These are phyloP conservation scores for Tortrix viridana DNA, from an alignment of 2,888 invertebrate genomes.

Conservation along the genomic window DNA sequence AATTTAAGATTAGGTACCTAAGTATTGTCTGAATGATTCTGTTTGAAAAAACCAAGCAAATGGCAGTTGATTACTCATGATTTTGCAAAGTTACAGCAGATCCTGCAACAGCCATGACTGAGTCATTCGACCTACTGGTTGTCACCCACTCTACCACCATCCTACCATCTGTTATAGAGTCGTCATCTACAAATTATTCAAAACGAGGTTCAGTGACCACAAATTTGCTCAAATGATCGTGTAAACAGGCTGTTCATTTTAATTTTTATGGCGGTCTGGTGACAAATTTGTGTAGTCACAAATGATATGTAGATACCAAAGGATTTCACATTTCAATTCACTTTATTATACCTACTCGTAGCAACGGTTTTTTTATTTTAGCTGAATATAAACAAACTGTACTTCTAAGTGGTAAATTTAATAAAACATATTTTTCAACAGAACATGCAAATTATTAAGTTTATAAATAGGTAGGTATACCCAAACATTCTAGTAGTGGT, in stretches of 20 bases:
- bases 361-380: not conserved
- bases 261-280: conserved; percentile 26
- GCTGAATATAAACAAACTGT: too few species aligned
- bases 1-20: too few species aligned
- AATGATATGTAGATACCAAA: not conserved
- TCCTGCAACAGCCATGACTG: conserved; percentile 54
- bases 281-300: conserved; percentile 19
- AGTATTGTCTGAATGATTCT: not conserved
- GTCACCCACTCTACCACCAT: conserved; percentile 56
- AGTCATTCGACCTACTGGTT: conserved; percentile 43
- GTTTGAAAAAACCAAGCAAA: not conserved
- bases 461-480: too few species aligned
- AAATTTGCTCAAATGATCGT: conserved; percentile 28
- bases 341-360: too few species aligned
- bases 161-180: conserved; percentile 30
- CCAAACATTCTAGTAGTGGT: too few species aligned
- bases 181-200: conserved; percentile 24
- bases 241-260: conserved; percentile 28
- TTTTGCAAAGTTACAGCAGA: conserved; percentile 50
- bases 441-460: too few species aligned
- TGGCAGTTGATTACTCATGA: conserved; percentile 62
- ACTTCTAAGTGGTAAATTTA: too few species aligned
- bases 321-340: not conserved
- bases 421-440: too few species aligned
- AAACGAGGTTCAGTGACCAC: conserved; percentile 29